phyloP scores from a whole-genome alignment of 2,888 invertebrate genomes.

The Lacanobia oleracea region DNA sequence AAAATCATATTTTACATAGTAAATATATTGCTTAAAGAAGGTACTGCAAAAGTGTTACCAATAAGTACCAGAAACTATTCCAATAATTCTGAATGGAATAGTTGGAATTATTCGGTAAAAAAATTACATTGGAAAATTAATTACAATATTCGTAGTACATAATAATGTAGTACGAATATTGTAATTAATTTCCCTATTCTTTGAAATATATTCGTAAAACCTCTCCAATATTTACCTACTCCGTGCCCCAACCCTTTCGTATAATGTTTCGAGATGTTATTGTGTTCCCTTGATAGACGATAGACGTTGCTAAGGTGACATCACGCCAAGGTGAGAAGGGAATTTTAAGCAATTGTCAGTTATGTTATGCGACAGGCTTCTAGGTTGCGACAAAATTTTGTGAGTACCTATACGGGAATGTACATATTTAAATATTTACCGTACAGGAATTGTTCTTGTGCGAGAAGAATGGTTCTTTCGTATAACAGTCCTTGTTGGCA shows the following conservation, averaged over 20 bases:
- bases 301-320: slow-evolving; percentile 55
- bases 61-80: neutral
- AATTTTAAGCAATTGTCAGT: slow-evolving; percentile 54
- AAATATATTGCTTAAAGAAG: neutral
- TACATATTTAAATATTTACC: slow-evolving; percentile 27
- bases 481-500: neutral
- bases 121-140: too few species aligned
- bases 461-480: neutral
- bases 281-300: slow-evolving; percentile 56
- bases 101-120: too few species aligned
- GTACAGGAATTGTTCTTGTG: neutral
- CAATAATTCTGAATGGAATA: neutral
- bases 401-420: too few species aligned
- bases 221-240: slow-evolving; percentile 35
- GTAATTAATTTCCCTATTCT: neutral
- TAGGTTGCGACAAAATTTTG: slow-evolving; percentile 23
- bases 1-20: neutral
- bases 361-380: slow-evolving; percentile 53
- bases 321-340: slow-evolving; percentile 49
- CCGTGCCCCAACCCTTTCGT: slow-evolving; percentile 32
- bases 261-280: slow-evolving; percentile 53
- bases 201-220: neutral
- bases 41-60: neutral
- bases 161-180: neutral
- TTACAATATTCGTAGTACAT: too few species aligned